Evolutionary conservation across 2,797 vertebrate genomes (phyloP).

Genomic region (Sarcoramphus papa): DNA sequence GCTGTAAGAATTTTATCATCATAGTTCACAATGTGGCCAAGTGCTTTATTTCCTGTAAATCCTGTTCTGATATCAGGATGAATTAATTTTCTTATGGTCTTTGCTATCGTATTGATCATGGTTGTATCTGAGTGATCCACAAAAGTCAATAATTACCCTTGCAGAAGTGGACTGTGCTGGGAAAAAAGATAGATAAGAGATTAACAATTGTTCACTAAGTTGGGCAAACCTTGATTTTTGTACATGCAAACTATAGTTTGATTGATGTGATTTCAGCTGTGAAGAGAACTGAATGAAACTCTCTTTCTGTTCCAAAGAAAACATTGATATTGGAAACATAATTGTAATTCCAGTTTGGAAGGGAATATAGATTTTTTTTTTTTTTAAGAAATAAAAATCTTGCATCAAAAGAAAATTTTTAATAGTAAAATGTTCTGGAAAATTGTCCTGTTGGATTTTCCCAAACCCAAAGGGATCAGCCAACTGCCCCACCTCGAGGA

Average conservation of each 20-base stretch:
- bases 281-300: background rate
- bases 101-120: background rate
- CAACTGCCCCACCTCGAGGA: accelerated
- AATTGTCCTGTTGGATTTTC: background rate
- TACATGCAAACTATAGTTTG: background rate
- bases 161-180: background rate
- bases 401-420: background rate
- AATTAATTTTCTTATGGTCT: background rate
- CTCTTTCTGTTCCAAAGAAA: background rate
- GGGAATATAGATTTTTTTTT: background rate
- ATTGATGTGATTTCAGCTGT: background rate
- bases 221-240: background rate
- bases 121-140: background rate
- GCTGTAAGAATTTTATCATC: background rate
- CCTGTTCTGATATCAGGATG: background rate
- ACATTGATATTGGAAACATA: background rate
- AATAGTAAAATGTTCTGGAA: background rate
- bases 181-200: background rate
- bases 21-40: background rate
- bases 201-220: background rate
- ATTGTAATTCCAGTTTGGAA: background rate
- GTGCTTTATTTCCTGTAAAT: background rate
- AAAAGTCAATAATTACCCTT: background rate
- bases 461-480: background rate
- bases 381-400: background rate